A percentile compares a stretch with the other conserved stretches of the same genome.
These are phyloP conservation scores for Eufriesea mexicana DNA, from an alignment of 1,140 invertebrate species.

Conservation along the genomic window DNA sequence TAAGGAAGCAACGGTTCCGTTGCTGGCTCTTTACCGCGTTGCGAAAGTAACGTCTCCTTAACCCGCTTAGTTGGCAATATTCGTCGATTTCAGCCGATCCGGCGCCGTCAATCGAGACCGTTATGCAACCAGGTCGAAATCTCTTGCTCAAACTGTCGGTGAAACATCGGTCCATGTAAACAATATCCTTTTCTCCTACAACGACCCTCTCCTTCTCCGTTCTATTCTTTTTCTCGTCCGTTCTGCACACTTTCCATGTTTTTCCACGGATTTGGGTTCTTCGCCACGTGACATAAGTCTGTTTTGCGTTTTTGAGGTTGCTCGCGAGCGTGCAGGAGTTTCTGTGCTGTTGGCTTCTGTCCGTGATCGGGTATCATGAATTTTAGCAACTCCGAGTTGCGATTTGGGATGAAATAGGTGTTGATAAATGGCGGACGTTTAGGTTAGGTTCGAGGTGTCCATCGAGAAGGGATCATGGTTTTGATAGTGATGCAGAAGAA, in stretches of 20 bases:
- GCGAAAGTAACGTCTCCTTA: constrained; percentile 78
- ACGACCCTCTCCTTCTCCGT: background rate
- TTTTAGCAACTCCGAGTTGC: too few relatives aligned
- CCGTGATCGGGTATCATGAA: too few relatives aligned
- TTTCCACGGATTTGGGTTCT: background rate
- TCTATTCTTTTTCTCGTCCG: background rate
- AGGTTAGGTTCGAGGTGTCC: too few relatives aligned
- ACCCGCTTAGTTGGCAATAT: constrained; percentile 74
- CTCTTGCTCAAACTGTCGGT: constrained; percentile 68
- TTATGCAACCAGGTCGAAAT: constrained; percentile 74
- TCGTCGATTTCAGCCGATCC: constrained; percentile 49
- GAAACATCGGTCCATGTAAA: constrained; percentile 19
- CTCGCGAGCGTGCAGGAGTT: too few relatives aligned
- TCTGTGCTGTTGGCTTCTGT: too few relatives aligned
- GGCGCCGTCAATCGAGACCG: constrained; percentile 60
- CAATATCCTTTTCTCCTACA: background rate
- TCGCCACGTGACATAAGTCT: too few relatives aligned
- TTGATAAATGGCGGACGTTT: too few relatives aligned
- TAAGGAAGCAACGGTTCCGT: constrained; percentile 71
- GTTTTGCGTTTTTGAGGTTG: background rate
- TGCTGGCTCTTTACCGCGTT: constrained; percentile 69
- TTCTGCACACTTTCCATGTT: background rate
- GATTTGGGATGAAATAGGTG: too few relatives aligned
- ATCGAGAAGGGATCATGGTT: background rate
- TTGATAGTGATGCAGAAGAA: background rate